These are phyloP conservation scores for Temnothorax rugatulus DNA, from an alignment of 2,888 invertebrate species.

Conservation along the genomic window DNA sequence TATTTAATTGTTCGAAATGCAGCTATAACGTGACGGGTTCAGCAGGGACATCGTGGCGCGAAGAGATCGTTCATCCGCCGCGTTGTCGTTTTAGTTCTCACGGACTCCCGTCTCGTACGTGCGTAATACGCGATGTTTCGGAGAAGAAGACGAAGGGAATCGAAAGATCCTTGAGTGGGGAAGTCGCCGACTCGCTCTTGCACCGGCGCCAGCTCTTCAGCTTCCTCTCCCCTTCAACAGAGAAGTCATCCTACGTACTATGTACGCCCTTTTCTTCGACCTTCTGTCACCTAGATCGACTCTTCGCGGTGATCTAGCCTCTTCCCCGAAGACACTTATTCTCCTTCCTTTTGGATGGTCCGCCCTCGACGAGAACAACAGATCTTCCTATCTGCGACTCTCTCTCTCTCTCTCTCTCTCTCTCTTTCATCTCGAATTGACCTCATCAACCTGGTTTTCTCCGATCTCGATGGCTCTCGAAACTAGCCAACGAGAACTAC, in stretches of 20 bases:
- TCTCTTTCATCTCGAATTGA: background rate
- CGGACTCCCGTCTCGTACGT: constrained; percentile 54
- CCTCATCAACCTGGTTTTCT: constrained; percentile 25
- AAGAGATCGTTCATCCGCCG: constrained; percentile 3
- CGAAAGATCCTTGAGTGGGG: constrained; percentile 14
- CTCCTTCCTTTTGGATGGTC: background rate
- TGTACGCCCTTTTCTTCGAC: constrained; percentile 41
- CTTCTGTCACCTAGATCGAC: constrained; percentile 31
- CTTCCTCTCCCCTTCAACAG: constrained; percentile 26
- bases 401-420: constrained; percentile 15
- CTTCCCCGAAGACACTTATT: constrained; percentile 33
- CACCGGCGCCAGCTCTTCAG: constrained; percentile 11
- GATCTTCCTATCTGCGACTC: constrained; percentile 3
- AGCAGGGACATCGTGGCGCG: background rate
- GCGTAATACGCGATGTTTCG: constrained; percentile 11
- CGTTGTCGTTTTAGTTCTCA: constrained; percentile 57
- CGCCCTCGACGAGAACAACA: constrained; percentile 29
- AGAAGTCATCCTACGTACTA: constrained; percentile 35
- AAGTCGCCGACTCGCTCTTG: constrained; percentile 38
- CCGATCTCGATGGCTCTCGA: constrained; percentile 23
- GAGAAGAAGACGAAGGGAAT: constrained; percentile 42
- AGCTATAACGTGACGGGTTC: background rate
- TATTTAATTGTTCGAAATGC: constrained; percentile 1
- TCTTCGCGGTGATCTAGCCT: constrained; percentile 40
- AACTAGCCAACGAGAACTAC: constrained; percentile 40